phyloP scores from a whole-genome alignment of 2,797 vertebrate genomes.

The Toxotes lorentzi region DNA sequence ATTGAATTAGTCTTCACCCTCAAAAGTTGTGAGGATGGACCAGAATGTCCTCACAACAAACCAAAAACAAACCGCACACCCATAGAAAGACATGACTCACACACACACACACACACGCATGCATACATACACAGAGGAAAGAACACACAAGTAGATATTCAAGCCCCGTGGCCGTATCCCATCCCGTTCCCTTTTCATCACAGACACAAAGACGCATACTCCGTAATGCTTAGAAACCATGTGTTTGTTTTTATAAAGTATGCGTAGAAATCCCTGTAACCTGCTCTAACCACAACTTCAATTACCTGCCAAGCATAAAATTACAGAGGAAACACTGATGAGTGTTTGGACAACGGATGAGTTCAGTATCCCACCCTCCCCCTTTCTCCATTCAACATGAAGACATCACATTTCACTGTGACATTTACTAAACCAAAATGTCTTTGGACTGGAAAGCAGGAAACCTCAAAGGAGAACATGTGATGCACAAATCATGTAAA shows the following conservation, averaged over 20 bases:
- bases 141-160: slow-evolving; percentile 46
- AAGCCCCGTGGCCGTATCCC: slow-evolving; percentile 24
- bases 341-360: slow-evolving; percentile 44
- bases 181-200: slow-evolving; percentile 49
- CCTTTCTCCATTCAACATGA: slow-evolving; percentile 28
- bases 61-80: too few relatives aligned
- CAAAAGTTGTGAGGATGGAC: too few relatives aligned
- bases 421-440: not conserved
- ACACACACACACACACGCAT: not conserved
- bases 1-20: too few relatives aligned
- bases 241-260: slow-evolving; percentile 62
- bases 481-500: not conserved
- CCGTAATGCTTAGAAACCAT: slow-evolving; percentile 59
- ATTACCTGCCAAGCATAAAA: slow-evolving; percentile 31
- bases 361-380: not conserved
- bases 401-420: slow-evolving; percentile 21
- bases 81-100: too few relatives aligned
- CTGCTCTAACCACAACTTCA: slow-evolving; percentile 23
- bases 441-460: not conserved
- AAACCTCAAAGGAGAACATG: not conserved
- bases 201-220: slow-evolving; percentile 29
- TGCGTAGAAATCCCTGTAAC: slow-evolving; percentile 36
- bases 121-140: not conserved
- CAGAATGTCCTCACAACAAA: too few relatives aligned
- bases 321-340: slow-evolving; percentile 47